These are phyloP conservation scores for Lindbergichthys nudifrons DNA, from an alignment of 2,797 vertebrate species.

Conservation along the genomic window DNA sequence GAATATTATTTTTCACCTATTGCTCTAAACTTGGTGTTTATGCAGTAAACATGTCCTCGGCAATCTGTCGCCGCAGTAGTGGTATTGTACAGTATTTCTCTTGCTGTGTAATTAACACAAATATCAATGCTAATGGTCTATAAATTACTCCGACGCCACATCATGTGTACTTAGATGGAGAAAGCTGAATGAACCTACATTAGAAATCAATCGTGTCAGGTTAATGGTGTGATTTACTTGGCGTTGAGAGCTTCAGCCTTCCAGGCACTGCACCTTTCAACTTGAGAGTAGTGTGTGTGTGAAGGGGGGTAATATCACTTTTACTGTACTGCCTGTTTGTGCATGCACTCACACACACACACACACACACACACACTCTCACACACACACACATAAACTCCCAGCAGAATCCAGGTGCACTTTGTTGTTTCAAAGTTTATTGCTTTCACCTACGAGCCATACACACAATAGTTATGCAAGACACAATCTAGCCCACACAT, in stretches of 20 bases:
- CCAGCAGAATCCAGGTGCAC: slow-evolving; percentile 77
- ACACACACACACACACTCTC: slow-evolving; percentile 16
- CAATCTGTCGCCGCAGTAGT: slow-evolving; percentile 46
- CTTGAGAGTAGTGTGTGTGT: slow-evolving; percentile 48
- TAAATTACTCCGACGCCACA: slow-evolving; percentile 52
- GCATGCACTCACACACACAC: slow-evolving; percentile 45
- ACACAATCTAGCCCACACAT: slow-evolving; percentile 68
- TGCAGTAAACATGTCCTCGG: slow-evolving; percentile 55
- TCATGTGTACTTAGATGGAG: slow-evolving; percentile 51
- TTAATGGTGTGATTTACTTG: slow-evolving; percentile 78
- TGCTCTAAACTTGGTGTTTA: slow-evolving; percentile 49
- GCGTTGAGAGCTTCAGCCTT: slow-evolving; percentile 75
- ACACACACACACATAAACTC: slow-evolving; percentile 22
- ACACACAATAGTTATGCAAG: slow-evolving; percentile 74
- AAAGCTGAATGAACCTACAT: slow-evolving; percentile 62
- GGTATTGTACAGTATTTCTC: slow-evolving; percentile 17
- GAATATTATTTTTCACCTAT: slow-evolving; percentile 23
- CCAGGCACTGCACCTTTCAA: slow-evolving; percentile 77
- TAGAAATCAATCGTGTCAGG: slow-evolving; percentile 76
- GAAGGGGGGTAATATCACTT: slow-evolving; percentile 12
- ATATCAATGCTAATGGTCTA: slow-evolving; percentile 64
- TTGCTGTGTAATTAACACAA: slow-evolving; percentile 54
- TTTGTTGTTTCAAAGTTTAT: slow-evolving; percentile 79
- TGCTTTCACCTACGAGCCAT: slow-evolving; percentile 69
- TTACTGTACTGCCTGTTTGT: slow-evolving; percentile 65